A percentile compares a stretch with the other conserved stretches of the same genome.
Evolutionary conservation across 1,140 invertebrate species (phyloP).

Genomic region (Philotrypesis tridentata): DNA sequence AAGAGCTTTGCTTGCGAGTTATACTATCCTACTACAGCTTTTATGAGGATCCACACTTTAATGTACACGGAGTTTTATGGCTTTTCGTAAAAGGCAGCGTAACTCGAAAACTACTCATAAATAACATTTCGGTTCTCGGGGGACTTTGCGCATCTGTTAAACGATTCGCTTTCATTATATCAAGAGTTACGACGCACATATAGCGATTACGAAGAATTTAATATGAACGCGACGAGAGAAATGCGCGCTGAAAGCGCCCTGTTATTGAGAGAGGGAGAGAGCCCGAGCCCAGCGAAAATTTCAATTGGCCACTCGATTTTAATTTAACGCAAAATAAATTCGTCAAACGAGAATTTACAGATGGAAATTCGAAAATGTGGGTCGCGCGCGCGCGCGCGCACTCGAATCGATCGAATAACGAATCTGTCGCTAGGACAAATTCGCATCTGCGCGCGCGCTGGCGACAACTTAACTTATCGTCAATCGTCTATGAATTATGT

Average conservation of each 20-base stretch:
- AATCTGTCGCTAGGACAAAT: too few relatives aligned
- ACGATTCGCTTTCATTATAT: neutral
- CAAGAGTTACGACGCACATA: neutral
- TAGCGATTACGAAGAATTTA: neutral
- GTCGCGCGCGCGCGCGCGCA: too few relatives aligned
- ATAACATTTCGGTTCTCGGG: neutral
- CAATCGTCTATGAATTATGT: neutral
- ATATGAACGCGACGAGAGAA: too few relatives aligned
- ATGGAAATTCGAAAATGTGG: too few relatives aligned
- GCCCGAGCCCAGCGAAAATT: too few relatives aligned
- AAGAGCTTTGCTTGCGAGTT: neutral
- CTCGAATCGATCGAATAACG: too few relatives aligned
- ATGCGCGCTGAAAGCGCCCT: too few relatives aligned
- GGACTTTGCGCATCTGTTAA: neutral
- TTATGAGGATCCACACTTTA: slow-evolving; percentile 2
- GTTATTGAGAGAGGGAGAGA: too few relatives aligned
- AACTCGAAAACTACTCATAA: slow-evolving; percentile 13
- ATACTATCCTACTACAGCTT: neutral
- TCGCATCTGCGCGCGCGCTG: too few relatives aligned
- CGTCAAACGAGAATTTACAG: neutral
- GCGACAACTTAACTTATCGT: neutral
- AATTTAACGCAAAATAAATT: neutral
- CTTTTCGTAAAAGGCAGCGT: slow-evolving; percentile 11
- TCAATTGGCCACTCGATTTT: neutral
- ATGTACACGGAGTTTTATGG: neutral